A percentile compares a stretch with the other conserved stretches of the same genome.
Conservation (phyloP, 2,797 vertebrate genomes). For the Coendou prehensilis region DNA sequence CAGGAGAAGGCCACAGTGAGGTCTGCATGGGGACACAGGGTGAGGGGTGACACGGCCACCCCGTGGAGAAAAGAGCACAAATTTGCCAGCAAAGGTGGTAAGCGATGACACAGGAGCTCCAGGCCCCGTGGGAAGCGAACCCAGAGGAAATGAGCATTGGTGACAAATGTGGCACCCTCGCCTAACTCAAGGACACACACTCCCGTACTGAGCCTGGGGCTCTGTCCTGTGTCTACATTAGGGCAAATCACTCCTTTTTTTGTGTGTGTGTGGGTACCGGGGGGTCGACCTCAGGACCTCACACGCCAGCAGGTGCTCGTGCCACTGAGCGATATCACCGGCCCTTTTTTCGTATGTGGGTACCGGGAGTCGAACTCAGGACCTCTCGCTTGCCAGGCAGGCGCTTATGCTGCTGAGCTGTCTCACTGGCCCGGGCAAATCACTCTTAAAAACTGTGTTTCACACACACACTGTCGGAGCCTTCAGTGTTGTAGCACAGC, state of each 20-base stretch:
- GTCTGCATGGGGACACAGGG: rapidly evolving
- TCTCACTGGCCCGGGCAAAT: background rate
- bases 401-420: no score
- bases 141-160: background rate
- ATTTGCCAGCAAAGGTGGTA: background rate
- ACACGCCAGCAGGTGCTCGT: no score
- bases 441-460: background rate
- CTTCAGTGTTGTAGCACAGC: rapidly evolving
- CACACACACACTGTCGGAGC: background rate
- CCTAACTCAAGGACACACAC: background rate
- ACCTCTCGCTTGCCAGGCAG: no score
- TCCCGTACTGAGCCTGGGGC: rapidly evolving
- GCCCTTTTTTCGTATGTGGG: no score
- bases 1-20: background rate
- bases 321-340: no score
- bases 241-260: background rate
- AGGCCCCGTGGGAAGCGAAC: no score
- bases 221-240: background rate
- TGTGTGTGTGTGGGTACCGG: no score
- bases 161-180: background rate
- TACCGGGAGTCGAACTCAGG: no score
- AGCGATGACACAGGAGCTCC: background rate
- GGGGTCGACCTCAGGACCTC: no score
- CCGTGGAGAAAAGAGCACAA: no score
- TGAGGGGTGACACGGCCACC: no score